These are phyloP conservation scores for Callospermophilus lateralis DNA, from an alignment of 2,113 vertebrate genomes.

Conservation along the genomic window DNA sequence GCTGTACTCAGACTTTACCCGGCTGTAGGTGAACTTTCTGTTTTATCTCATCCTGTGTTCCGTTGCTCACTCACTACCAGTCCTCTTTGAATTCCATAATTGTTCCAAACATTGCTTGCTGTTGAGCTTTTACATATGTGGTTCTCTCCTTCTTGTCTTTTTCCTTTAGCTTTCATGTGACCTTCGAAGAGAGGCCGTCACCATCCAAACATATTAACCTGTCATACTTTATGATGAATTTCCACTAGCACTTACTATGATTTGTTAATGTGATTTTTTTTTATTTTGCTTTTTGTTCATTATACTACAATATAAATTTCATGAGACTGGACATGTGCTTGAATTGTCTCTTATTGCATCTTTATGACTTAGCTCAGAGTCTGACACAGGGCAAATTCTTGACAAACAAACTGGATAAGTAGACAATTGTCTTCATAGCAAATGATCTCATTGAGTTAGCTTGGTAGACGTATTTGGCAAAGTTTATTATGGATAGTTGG, in stretches of 20 bases:
- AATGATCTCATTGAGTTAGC: neutral
- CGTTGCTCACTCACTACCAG: neutral
- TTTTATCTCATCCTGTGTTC: neutral
- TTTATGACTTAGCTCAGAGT: neutral
- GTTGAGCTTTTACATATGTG: neutral
- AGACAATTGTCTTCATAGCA: neutral
- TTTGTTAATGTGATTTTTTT: neutral
- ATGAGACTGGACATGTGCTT: neutral
- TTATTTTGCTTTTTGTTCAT: neutral
- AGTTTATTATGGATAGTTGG: neutral
- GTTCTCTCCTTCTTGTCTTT: neutral
- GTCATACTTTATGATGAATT: neutral
- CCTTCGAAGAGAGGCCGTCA: neutral
- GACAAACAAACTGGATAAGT: neutral
- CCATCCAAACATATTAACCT: neutral
- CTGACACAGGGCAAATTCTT: neutral
- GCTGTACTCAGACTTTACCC: neutral
- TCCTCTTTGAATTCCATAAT: neutral
- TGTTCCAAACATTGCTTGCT: neutral
- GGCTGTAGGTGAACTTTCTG: neutral
- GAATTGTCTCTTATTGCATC: constrained; percentile 2
- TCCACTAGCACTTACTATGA: neutral
- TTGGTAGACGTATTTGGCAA: neutral
- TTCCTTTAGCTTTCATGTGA: neutral
- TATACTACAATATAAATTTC: constrained; percentile 1